These are phyloP conservation scores for Abramis brama DNA, from an alignment of 2,113 vertebrate species.

Conservation along the genomic window DNA sequence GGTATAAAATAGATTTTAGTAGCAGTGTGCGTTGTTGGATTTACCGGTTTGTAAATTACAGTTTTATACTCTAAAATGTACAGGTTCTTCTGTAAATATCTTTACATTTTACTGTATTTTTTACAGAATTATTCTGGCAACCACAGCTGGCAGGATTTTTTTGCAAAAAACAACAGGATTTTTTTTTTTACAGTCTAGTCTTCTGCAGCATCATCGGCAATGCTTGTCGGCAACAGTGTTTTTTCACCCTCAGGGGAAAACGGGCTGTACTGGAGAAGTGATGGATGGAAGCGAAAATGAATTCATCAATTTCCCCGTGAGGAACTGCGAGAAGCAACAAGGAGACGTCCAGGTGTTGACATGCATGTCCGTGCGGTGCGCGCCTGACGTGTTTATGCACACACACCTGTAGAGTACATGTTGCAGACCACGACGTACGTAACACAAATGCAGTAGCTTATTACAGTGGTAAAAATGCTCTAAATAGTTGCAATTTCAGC, in stretches of 20 bases:
- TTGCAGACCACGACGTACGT: neutral
- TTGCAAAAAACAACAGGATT: no score
- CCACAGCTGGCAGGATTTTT: no score
- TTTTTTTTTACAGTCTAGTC: constrained; percentile 26
- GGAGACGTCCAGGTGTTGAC: constrained; percentile 49
- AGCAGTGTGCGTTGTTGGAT: no score
- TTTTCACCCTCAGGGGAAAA: constrained; percentile 42
- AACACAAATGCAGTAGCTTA: neutral
- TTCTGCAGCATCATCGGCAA: constrained; percentile 42
- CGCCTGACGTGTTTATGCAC: constrained; percentile 26
- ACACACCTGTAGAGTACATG: constrained; percentile 28
- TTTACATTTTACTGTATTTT: no score
- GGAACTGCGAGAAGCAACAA: constrained; percentile 33
- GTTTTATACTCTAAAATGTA: no score
- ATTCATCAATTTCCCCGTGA: constrained; percentile 54
- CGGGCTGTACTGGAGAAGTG: constrained; percentile 49
- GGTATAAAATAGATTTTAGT: no score
- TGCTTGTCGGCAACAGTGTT: constrained; percentile 52
- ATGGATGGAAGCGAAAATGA: constrained; percentile 59
- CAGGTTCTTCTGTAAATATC: no score
- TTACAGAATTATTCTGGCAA: no score
- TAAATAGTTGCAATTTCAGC: neutral
- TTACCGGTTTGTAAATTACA: no score
- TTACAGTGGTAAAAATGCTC: neutral
- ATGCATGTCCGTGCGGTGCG: constrained; percentile 20